phyloP scores from a whole-genome alignment of 2,888 invertebrate species.

The Conomelus anceps region DNA sequence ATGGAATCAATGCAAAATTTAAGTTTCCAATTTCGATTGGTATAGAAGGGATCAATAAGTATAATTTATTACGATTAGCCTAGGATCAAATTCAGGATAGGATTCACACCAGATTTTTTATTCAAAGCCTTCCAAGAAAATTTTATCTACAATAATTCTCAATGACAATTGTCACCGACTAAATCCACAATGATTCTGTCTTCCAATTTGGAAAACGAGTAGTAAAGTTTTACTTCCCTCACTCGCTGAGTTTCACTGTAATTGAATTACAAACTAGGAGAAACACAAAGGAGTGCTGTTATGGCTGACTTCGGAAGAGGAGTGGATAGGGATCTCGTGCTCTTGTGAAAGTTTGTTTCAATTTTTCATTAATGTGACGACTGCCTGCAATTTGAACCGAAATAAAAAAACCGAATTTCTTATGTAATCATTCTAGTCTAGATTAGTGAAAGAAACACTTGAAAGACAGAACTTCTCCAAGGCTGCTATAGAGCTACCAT shows the following conservation, averaged over 20 bases:
- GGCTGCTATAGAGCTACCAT: not conserved
- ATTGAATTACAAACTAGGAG: not conserved
- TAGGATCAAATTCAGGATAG: too few relatives aligned
- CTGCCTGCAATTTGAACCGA: not conserved
- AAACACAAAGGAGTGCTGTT: not conserved
- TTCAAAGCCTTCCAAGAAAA: not conserved
- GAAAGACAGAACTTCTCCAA: not conserved
- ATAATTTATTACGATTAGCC: too few relatives aligned
- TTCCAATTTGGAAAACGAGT: not conserved
- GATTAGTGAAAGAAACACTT: not conserved
- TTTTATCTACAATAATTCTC: not conserved
- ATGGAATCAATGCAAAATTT: too few relatives aligned
- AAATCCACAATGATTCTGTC: not conserved
- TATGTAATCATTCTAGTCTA: not conserved
- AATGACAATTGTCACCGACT: not conserved
- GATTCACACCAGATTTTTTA: too few relatives aligned
- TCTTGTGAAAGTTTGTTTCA: not conserved
- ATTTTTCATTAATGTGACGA: not conserved
- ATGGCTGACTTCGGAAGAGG: not conserved
- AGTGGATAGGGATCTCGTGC: not conserved
- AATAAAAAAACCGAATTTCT: not conserved
- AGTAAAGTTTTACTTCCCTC: not conserved
- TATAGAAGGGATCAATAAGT: too few relatives aligned
- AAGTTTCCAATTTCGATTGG: too few relatives aligned
- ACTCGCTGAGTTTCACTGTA: not conserved